Evolutionary conservation across 2,113 vertebrate species (phyloP).

Genomic region (Falco punctatus): DNA sequence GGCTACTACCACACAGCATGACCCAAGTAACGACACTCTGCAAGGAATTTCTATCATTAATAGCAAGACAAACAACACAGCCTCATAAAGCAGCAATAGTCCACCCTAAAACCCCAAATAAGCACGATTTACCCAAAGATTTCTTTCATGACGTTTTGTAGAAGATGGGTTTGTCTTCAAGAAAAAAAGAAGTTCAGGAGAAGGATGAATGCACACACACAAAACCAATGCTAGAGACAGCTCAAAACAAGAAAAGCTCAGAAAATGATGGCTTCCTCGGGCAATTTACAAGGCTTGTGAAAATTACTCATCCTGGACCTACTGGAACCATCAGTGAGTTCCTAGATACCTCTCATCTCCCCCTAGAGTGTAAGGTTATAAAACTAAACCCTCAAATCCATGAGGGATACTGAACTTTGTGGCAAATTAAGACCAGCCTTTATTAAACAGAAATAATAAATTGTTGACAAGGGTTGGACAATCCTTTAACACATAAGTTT

Average conservation of each 20-base stretch:
- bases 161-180: neutral
- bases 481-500: constrained; percentile 61
- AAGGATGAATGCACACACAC: neutral
- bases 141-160: neutral
- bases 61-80: neutral
- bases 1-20: neutral
- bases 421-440: constrained; percentile 47
- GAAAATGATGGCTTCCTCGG: constrained; percentile 8
- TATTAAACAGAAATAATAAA: constrained; percentile 53
- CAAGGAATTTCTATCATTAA: neutral
- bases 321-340: neutral
- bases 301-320: neutral
- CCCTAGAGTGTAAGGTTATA: neutral
- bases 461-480: constrained; percentile 56
- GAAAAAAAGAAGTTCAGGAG: neutral
- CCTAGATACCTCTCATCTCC: neutral
- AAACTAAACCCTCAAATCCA: constrained; percentile 10
- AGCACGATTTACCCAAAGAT: neutral
- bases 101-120: neutral
- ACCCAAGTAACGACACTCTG: neutral
- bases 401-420: neutral
- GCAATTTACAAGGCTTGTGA: neutral
- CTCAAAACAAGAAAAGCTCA: neutral
- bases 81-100: neutral
- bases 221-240: neutral